Evolutionary conservation across 1,140 invertebrate species (phyloP), one percentile per base, ranked within the genome.

Genomic region (Parasteatoda tepidariorum): DNA sequence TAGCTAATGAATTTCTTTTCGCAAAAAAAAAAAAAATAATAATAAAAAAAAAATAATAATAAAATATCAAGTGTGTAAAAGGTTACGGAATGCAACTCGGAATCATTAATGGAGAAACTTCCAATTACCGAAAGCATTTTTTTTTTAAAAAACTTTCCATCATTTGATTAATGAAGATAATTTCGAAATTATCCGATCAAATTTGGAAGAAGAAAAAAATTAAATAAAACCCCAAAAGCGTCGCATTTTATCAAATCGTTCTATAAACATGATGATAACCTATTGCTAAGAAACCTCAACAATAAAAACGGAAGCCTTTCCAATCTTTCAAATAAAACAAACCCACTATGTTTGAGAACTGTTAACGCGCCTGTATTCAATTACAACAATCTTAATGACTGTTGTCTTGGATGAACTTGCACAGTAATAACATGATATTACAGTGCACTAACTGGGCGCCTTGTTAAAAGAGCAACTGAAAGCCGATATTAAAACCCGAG

Each of bases 371-470:
- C 30, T 41, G 66, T 78, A 79, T 79, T 79, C 76, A 79, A 79
- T 79, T 79, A 79, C 54, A 55, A 48, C 64, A 26, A 34, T 28
- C 48, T 68, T 79, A 79, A 79, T 79, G 34, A 68, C 64, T 41
- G 76, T 67, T 67, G 54, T 79, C 76, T 57, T 38, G 66, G 24
- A 28, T 31, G 48, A 59, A 28, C 54, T 62, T 68, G 62, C 64
- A 31, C 28, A 55, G 76, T 79, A 79, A 79, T 79, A 79, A 79
- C 59, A 79, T 79, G 76, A 79, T 79, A 79, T 79, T 79, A 79
- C 64, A 68, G 76, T 79, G 48, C 33, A 48, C 74, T 78, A 78
- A 78, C 74, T 66, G 41, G 74, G 66, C 30, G 18, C 31, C 61
- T 66, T 66, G 74, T 78, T 78, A 78, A 78, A 66, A 26, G 74